These are phyloP conservation scores for Ophion ventricosus DNA, from an alignment of 2,888 invertebrate species.

Conservation along the genomic window DNA sequence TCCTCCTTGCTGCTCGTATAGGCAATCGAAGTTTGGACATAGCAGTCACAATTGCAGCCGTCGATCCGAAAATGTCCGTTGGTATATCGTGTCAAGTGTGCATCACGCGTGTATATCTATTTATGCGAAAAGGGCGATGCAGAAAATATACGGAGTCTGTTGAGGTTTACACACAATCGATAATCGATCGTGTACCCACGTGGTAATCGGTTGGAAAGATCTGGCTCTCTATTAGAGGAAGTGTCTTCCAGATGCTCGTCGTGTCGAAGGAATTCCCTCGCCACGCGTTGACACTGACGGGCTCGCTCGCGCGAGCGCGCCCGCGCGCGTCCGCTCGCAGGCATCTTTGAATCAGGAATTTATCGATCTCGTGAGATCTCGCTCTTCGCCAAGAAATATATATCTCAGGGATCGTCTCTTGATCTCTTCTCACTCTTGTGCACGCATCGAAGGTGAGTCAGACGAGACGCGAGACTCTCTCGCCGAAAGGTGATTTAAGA, in stretches of 20 bases:
- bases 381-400: conserved; percentile 51
- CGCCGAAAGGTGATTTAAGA: conserved; percentile 59
- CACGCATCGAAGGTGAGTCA: conserved; percentile 51
- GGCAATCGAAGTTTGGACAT: conserved; percentile 8
- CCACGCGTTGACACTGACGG: conserved; percentile 62
- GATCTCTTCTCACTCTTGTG: conserved; percentile 29
- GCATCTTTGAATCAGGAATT: conserved; percentile 63
- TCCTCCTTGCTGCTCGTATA: too few relatives aligned
- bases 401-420: conserved; percentile 58
- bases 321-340: conserved; percentile 35
- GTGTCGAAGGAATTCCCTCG: conserved; percentile 41
- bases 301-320: too few relatives aligned
- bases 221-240: conserved; percentile 61
- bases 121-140: conserved; percentile 30
- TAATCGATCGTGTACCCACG: conserved; percentile 55
- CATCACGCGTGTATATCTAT: conserved; percentile 9
- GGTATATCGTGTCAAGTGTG: conserved; percentile 4
- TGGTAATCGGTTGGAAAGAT: conserved; percentile 55
- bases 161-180: conserved; percentile 57
- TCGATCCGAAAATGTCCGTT: conserved; percentile 44
- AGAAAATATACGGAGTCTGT: conserved; percentile 45
- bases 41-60: conserved; percentile 5
- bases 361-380: conserved; percentile 66
- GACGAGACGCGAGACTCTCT: conserved; percentile 49
- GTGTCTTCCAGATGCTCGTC: conserved; percentile 59